These are phyloP conservation scores for Sanderia malayensis DNA, from an alignment of 30 jellyfish, hydroid and myxozoan species.

Conservation along the genomic window DNA sequence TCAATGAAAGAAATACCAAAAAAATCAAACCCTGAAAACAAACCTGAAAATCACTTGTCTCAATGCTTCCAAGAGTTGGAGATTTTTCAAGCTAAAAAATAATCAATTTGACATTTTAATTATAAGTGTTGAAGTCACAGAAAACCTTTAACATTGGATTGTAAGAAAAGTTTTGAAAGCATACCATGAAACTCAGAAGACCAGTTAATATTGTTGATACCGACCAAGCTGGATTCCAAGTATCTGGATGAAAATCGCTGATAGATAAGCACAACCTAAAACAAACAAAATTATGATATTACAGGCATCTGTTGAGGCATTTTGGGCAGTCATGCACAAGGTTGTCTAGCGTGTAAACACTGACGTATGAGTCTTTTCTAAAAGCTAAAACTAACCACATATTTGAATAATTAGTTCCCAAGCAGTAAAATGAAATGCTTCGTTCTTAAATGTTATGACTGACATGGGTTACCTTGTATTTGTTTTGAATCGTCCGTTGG, in stretches of 20 bases:
- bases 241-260: constrained; percentile 95
- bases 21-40: neutral
- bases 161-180: neutral
- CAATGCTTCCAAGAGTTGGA: constrained; percentile 95
- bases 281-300: neutral
- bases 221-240: constrained; percentile 99
- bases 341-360: too few relatives aligned
- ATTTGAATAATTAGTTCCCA: too few relatives aligned
- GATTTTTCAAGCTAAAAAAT: constrained; percentile 82
- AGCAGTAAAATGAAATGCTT: too few relatives aligned
- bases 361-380: too few relatives aligned
- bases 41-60: constrained; percentile 93
- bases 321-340: too few relatives aligned
- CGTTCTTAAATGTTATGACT: too few relatives aligned
- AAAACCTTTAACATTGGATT: too few relatives aligned
- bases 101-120: neutral
- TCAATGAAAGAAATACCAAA: too few relatives aligned
- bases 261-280: constrained; percentile 82
- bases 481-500: constrained; percentile 95
- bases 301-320: too few relatives aligned
- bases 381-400: too few relatives aligned
- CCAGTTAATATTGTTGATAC: constrained; percentile 92
- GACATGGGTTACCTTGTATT: constrained; percentile 92
- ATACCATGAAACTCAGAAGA: constrained; percentile 93
- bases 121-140: neutral